Evolutionary conservation across 2,888 invertebrate genomes (phyloP).

Genomic region (Microctonus brassicae): DNA sequence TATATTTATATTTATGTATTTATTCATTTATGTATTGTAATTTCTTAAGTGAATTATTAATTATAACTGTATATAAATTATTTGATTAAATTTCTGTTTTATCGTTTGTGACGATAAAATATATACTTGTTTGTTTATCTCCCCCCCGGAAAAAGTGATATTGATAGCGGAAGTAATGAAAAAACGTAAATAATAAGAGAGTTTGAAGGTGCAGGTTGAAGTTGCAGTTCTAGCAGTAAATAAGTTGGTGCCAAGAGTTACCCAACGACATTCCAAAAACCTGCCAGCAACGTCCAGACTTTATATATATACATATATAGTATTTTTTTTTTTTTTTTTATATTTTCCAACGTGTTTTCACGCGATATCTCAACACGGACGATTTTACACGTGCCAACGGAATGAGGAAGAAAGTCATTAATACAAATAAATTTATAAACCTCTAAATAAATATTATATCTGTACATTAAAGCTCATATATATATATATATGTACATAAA

Average conservation of each 20-base stretch:
- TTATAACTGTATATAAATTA: background rate
- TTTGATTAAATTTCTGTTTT: background rate
- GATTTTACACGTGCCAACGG: background rate
- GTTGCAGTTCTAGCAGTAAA: slow-evolving; percentile 21
- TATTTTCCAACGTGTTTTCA: slow-evolving; percentile 9
- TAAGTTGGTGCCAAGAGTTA: slow-evolving; percentile 33
- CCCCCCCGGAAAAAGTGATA: background rate
- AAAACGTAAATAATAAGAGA: slow-evolving; percentile 5
- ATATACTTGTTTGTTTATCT: background rate
- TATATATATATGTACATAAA: too few relatives aligned
- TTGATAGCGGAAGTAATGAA: slow-evolving; percentile 28
- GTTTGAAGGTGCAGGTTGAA: slow-evolving; percentile 4
- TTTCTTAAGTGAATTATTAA: background rate
- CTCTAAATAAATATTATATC: background rate
- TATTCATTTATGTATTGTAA: background rate
- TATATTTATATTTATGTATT: background rate
- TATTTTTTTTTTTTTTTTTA: too few relatives aligned
- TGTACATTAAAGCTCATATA: background rate
- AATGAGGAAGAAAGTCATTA: slow-evolving; percentile 17
- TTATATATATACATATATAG: too few relatives aligned
- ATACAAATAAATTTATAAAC: background rate
- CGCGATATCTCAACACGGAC: background rate
- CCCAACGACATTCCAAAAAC: slow-evolving; percentile 45
- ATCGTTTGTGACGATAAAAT: background rate
- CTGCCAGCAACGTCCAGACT: slow-evolving; percentile 30